Percentiles rank a stretch among this genome's conserved stretches.
Conservation (phyloP, 2,797 vertebrate species). For the Epinephelus awoara region DNA sequence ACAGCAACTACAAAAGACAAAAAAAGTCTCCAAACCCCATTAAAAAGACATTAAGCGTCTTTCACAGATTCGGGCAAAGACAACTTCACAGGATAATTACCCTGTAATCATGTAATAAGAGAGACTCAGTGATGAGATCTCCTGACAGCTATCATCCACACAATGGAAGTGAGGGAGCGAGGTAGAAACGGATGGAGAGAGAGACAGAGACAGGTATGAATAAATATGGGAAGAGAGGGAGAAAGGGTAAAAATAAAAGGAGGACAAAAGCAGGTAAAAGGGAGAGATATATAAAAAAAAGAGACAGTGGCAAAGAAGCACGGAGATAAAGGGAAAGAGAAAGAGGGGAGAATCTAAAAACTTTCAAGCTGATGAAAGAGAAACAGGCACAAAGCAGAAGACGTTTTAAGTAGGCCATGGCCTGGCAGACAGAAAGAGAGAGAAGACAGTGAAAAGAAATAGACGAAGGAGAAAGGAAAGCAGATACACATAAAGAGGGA, state of each 20-base stretch:
- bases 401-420: conserved; percentile 77
- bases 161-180: conserved; percentile 55
- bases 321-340: conserved; percentile 37
- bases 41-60: conserved; percentile 81
- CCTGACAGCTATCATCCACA: conserved; percentile 76
- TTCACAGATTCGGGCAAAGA: conserved; percentile 77
- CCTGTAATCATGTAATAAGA: conserved; percentile 80
- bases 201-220: conserved; percentile 31
- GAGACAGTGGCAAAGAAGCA: neutral
- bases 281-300: neutral
- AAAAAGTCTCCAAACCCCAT: conserved; percentile 73
- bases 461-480: conserved; percentile 7
- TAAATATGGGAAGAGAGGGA: conserved; percentile 29
- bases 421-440: conserved; percentile 57
- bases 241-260: conserved; percentile 14
- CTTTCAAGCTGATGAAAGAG: conserved; percentile 64
- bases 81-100: conserved; percentile 80
- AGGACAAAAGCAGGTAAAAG: conserved; percentile 37
- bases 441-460: conserved; percentile 15
- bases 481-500: conserved; percentile 34
- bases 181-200: conserved; percentile 26
- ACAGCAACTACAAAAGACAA: conserved; percentile 67
- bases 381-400: conserved; percentile 65
- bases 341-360: conserved; percentile 51
- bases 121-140: conserved; percentile 75